Conservation (phyloP, 2,888 invertebrate genomes). For the Oxytorus armatus region DNA sequence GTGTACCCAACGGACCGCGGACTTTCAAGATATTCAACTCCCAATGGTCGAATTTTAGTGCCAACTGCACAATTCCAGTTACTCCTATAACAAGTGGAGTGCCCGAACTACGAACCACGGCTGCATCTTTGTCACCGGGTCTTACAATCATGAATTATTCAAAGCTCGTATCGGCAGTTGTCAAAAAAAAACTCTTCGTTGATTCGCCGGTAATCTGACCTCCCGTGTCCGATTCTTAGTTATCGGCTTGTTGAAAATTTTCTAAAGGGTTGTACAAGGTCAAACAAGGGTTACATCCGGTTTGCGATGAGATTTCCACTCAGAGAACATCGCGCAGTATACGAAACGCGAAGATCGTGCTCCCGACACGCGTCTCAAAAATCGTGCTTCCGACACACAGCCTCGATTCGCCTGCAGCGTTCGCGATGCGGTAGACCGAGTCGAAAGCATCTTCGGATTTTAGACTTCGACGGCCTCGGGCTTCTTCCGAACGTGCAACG, state of each 20-base stretch:
- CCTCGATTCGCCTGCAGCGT: not conserved
- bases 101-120: no score
- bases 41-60: not conserved
- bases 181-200: no score
- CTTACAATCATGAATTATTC: no score
- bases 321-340: slow-evolving; percentile 4
- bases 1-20: slow-evolving; percentile 11
- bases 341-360: slow-evolving; percentile 49
- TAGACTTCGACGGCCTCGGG: slow-evolving; percentile 43
- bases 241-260: not conserved
- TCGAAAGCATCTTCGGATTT: slow-evolving; percentile 55
- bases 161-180: no score
- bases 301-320: slow-evolving; percentile 13
- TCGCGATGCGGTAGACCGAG: slow-evolving; percentile 16
- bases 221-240: not conserved
- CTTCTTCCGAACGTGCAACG: slow-evolving; percentile 15
- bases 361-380: slow-evolving; percentile 27
- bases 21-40: slow-evolving; percentile 19
- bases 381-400: slow-evolving; percentile 29
- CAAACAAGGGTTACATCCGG: slow-evolving; percentile 19
- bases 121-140: no score
- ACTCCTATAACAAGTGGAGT: not conserved
- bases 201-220: no score
- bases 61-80: slow-evolving; percentile 7
- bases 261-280: not conserved